Evolutionary conservation across 2,888 invertebrate genomes (phyloP).

Genomic region (Branchipolynoe longqiensis): DNA sequence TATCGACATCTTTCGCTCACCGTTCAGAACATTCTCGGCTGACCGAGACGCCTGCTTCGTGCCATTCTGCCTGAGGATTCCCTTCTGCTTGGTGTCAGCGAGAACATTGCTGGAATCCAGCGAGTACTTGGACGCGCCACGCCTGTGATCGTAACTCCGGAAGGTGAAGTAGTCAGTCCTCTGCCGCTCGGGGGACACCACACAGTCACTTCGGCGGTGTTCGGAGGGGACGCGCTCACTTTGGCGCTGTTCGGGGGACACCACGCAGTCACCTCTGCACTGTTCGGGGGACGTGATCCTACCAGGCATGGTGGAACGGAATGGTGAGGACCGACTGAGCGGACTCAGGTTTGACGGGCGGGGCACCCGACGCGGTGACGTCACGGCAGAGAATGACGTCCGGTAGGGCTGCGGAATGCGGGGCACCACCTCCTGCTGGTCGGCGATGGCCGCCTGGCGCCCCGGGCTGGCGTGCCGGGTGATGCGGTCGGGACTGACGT

Average conservation of each 20-base stretch:
- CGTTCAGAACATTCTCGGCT: conserved; percentile 37
- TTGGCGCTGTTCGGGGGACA: background rate
- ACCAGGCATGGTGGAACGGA: conserved; percentile 51
- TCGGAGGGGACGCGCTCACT: background rate
- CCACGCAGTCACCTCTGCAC: background rate
- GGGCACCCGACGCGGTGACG: conserved; percentile 69
- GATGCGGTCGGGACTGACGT: conserved; percentile 61
- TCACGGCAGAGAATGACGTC: conserved; percentile 78
- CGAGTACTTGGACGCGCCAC: conserved; percentile 28
- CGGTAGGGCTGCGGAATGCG: conserved; percentile 77
- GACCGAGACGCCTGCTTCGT: background rate
- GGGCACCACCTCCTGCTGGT: conserved; percentile 61
- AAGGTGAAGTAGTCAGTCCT: background rate
- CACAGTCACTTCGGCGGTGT: background rate
- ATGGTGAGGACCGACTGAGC: background rate
- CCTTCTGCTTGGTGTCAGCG: background rate
- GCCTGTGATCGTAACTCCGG: conserved; percentile 26
- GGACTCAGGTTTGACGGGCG: background rate
- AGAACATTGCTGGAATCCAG: conserved; percentile 23
- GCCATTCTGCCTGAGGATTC: background rate
- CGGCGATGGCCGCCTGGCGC: conserved; percentile 1
- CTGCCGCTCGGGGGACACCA: background rate
- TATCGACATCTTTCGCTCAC: background rate
- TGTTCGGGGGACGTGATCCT: conserved; percentile 49
- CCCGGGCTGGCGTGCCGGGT: conserved; percentile 62